Evolutionary conservation across 1,140 invertebrate genomes (phyloP).

Genomic region (Mactra quadrangularis): DNA sequence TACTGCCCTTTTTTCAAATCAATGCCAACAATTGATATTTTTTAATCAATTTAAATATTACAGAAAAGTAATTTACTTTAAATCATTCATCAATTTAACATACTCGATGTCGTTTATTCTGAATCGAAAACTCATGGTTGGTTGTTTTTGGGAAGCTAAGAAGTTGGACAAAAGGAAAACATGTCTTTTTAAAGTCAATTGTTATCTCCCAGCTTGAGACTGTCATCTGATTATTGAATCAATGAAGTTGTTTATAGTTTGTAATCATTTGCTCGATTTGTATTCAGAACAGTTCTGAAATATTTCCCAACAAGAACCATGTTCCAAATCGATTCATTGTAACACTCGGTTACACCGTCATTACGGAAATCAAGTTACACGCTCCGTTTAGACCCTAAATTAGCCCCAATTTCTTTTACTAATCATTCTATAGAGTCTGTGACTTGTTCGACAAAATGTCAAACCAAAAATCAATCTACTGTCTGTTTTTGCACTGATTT

Average conservation of each 20-base stretch:
- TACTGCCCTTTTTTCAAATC: too few relatives aligned
- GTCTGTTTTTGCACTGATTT: constrained; percentile 40
- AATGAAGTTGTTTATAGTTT: constrained; percentile 20
- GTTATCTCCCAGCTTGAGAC: too few relatives aligned
- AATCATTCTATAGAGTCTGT: constrained; percentile 53
- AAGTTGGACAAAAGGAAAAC: too few relatives aligned
- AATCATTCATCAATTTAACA: too few relatives aligned
- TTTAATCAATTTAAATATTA: too few relatives aligned
- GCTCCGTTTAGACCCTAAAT: constrained; percentile 68
- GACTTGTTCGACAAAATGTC: constrained; percentile 49
- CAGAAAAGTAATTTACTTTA: too few relatives aligned
- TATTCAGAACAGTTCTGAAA: too few relatives aligned
- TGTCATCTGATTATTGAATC: constrained; percentile 28
- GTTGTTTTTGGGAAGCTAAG: too few relatives aligned
- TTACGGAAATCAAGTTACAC: constrained; percentile 60
- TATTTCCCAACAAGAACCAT: not conserved
- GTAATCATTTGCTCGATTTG: constrained; percentile 30
- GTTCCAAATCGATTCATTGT: constrained; percentile 5
- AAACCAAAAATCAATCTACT: constrained; percentile 55
- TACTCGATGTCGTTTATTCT: too few relatives aligned
- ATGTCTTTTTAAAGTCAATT: too few relatives aligned
- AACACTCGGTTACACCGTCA: constrained; percentile 43
- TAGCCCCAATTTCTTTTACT: constrained; percentile 72
- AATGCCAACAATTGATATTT: too few relatives aligned
- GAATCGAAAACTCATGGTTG: too few relatives aligned